Base-by-base conservation (phyloP, 1,140 invertebrate genomes). In the Venturia canescens region DNA sequence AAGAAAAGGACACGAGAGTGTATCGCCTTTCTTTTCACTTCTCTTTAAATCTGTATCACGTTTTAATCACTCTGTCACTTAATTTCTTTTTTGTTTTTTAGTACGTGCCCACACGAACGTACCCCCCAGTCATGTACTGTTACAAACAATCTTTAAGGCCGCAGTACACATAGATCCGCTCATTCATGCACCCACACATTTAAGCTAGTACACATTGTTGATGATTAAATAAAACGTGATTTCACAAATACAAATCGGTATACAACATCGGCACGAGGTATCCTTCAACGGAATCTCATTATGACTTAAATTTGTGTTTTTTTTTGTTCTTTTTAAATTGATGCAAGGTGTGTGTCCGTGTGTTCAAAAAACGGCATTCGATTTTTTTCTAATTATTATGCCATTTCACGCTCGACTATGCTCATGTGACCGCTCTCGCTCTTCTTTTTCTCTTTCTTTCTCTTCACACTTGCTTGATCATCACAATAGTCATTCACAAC, bases 101-200 rank as follows among this genome's bases (percentile, higher is more conserved):
- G 18, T 50, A 23, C 71, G 26, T 76, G 72, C 53, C 72, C 60
- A 63, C 60, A 63, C 60, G 60, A 29, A 31, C 72, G 60, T 6
- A 29, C 31, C 18, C 29, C 48, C 50, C 34, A 34, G 57, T 72
- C 63, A 26, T 74, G 38, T 74, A 57, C 57, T 44, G 72, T 53
- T 66, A 75, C 29, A 76, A 60, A 72, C 78, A 57, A 63, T 67
- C 74, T 75, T 71, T 75, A 70, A 77, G 53, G 50, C 57, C 38
- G 78, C 70, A 78, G 34, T 77, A 50, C 70, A 31, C 57, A 34
- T 71, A 27, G 18, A 38, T 79, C 69, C 53, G 34, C 29, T 75
- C 80, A 78, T 83, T 84, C 86, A 86, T 80, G 85, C 86, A 83
- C 85, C 83, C 84, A 85, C 86, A 84, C 88, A 89, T 87, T 87